Evolutionary conservation across 2,797 vertebrate species (phyloP), one percentile per base, ranked within the genome.

Genomic region (Hypotaenidia philippensis): DNA sequence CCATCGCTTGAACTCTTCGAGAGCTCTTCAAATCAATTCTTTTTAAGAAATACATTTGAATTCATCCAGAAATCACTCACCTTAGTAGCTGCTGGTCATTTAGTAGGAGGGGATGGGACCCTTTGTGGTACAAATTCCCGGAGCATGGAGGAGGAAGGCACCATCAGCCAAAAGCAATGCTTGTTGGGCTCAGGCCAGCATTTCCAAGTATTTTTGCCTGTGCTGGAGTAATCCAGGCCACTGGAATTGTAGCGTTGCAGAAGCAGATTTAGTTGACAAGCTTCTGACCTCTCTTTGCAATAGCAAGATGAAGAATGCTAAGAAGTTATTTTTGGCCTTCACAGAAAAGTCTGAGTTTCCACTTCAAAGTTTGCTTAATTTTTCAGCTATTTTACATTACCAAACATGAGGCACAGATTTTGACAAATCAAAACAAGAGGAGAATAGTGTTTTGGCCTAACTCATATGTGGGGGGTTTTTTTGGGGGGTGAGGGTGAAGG

Each of bases 231-330:
- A 91, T 69, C 70, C 77, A 82, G 63, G 66, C 77, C 76, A 83
- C 83, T 0, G 5, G 57, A 83, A 69, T 68, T 59, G 72, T 50
- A 94, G 89, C 72, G 26, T 90, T 86, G 55, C 70, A 81, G 72
- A 81, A 94, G 83, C 41, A 86, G 74, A 72, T 88, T 92, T 93
- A 84, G 34, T 36, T 94, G 85, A 94, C 87, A 86, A 79, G 85
- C 88, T 94, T 95, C 83, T 96, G 88, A 95, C 93, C 94, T 93
- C 66, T 76, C 94, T 86, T 91, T 66, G 83, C 85, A 88, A 83
- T 16, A 87, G 66, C 0, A 0, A 90, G 86, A 70, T 72, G 80
- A 88, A 87, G 83, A 91, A 82, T 45, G 74, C 52, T 65, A 31
- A 64, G 49, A 89, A 86, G 74, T 90, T 95, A 86, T 95, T 91